A percentile compares a stretch with the other conserved stretches of the same genome.
Conservation (phyloP, 2,113 vertebrate species). For the Lagopus muta region DNA sequence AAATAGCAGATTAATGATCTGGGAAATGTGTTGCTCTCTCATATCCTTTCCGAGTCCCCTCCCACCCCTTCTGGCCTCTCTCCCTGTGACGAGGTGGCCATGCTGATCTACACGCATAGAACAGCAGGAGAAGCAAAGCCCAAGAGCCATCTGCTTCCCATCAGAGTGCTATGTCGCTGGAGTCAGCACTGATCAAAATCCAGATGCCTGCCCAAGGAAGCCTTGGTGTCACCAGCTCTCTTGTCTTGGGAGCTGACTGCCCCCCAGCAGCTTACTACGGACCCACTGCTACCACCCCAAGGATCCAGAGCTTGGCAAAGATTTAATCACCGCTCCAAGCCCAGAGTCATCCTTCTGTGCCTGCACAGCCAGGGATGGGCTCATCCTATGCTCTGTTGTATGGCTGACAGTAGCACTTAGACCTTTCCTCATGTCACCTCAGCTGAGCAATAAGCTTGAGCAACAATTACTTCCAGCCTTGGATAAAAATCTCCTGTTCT, state of each 20-base stretch:
- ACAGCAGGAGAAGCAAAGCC: not conserved
- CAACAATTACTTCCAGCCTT: slow-evolving; percentile 14
- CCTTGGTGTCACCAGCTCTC: not conserved
- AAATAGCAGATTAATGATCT: slow-evolving; percentile 43
- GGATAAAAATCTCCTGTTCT: slow-evolving; percentile 31
- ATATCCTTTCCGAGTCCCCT: not conserved
- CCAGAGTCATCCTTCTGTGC: fast-evolving
- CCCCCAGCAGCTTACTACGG: not conserved
- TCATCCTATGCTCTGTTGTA: not conserved
- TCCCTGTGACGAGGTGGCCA: not conserved
- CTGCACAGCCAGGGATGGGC: not conserved
- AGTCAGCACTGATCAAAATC: not conserved
- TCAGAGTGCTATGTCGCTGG: fast-evolving
- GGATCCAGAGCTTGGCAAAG: not conserved
- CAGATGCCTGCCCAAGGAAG: not conserved
- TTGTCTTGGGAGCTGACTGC: not conserved
- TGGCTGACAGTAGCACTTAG: not conserved
- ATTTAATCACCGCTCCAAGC: fast-evolving
- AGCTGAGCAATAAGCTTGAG: not conserved
- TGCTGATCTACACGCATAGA: not conserved
- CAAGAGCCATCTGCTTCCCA: not conserved
- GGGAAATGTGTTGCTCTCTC: not conserved
- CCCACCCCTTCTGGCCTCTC: not conserved
- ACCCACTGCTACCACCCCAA: not conserved
- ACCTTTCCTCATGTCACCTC: not conserved